Evolutionary conservation across 2,113 vertebrate genomes (phyloP), one percentile per base, ranked within the genome.

Genomic region (Tichodroma muraria): DNA sequence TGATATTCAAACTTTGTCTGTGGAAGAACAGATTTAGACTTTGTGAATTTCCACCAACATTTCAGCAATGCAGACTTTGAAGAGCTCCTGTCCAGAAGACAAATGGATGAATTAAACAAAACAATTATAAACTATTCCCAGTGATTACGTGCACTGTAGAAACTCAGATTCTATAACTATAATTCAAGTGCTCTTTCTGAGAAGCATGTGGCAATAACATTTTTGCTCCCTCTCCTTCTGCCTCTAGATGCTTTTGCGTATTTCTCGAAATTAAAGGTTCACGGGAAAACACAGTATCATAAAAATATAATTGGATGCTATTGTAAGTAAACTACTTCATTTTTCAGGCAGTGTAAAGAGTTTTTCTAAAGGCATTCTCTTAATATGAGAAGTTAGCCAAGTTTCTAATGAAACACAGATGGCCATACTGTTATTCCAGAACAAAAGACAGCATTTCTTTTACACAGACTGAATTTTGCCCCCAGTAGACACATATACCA

Each of bases 1-100:
- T 98, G 95, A 47, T 98, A 98, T 60, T 98, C 95, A 96, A 99
- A 99, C 56, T 90, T 96, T 15, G 98, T 98, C 72, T 98, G 95
- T 97, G 97, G 96, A 91, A 91, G 59, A 95, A 65, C 10, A 95
- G 76, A 96, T 85, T 66, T 53, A 73, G 65, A 45, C 31, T 71
- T 94, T 47, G 80, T 57, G 45, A 40, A 56, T 88, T 94, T 94
- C 60, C 23, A 35, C 60, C 52, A 79, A 40, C 30, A 30, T 65
- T 72, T 83, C 75, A 56, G 35, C 15, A 65, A 70, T 52, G 35
- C 15, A 49, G 20, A 37, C 11, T 72, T 96, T 78, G 65, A 78
- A 76, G 53, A 89, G 35, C 20, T 79, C 19, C 6, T 28, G 50
- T 72, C 25, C 16, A 21, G 59, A 89, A 88, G 75, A 86, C 17